Evolutionary conservation across 2,888 invertebrate genomes (phyloP).

Genomic region (Tenthredo livida): DNA sequence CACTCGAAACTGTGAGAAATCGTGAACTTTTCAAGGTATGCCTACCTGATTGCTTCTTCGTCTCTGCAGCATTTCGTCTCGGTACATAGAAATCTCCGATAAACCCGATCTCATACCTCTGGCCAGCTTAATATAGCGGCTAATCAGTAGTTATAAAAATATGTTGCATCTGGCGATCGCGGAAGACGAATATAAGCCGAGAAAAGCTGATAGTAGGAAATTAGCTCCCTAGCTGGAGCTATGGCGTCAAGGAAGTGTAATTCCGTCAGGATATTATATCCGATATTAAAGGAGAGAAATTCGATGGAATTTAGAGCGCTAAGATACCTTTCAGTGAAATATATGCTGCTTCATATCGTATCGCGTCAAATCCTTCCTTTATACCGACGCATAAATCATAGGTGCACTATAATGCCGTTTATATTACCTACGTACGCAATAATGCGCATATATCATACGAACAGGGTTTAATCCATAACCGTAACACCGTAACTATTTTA

Average conservation of each 20-base stretch:
- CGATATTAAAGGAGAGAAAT: background rate
- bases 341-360: background rate
- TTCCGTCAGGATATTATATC: constrained; percentile 4
- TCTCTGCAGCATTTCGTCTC: background rate
- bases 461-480: constrained; percentile 7
- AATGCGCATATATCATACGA: background rate
- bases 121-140: background rate
- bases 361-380: background rate
- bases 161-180: background rate
- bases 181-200: background rate
- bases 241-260: background rate
- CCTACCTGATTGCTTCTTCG: background rate
- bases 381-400: background rate
- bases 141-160: constrained; percentile 20
- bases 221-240: background rate
- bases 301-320: background rate
- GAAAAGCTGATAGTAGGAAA: constrained; percentile 1
- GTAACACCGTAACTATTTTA: constrained; percentile 25
- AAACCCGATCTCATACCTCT: background rate
- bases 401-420: background rate
- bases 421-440: background rate
- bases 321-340: background rate
- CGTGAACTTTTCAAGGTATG: background rate
- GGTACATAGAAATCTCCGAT: background rate
- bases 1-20: background rate